Base-by-base conservation (phyloP, 2,113 vertebrate genomes). In the Ceyx cyanopectus region DNA sequence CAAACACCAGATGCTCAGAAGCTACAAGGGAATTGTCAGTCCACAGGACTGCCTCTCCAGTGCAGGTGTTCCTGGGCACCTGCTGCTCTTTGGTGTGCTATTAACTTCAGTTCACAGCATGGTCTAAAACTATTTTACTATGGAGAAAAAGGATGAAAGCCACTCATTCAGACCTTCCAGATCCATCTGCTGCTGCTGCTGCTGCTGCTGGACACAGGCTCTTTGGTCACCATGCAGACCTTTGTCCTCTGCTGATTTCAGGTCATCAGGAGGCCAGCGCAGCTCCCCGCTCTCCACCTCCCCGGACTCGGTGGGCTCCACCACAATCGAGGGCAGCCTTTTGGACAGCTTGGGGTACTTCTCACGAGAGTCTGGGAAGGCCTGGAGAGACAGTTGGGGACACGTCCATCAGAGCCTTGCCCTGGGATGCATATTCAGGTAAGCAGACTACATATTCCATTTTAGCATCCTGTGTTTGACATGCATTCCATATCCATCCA, bases 271-370 rank as follows among this genome's bases (percentile, higher is more conserved):
- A 12, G 99, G 99, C 99, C 99, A 99, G 76, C 99, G 98, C 6
- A 99, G 97, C 97, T 99, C 99, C 29, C 99, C 99, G 0, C 98
- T 99, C 96, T 99, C 99, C 90, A 99, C 98, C 57, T 99, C 98
- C 2, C 97, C 96, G 1, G 94, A 97, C 41, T 99, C 98, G 0
- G 97, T 98, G 0, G 98, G 98, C 95, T 99, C 99, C 86, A 99
- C 98, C 62, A 99, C 98, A 7, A 99, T 99, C 1, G 99, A 99
- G 0, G 99, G 99, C 87, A 99, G 97, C 50, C 98, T 97, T 95
- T 99, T 98, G 79, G 98, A 98, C 96, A 99, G 77, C 97, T 99
- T 99, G 22, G 98, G 98, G 80, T 97, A 98, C 88, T 98, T 97
- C 85, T 99, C 98, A 51, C 96, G 98, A 48, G 98, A 88, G 50